Conservation (phyloP, 2,797 vertebrate species). For the Myotis planiceps region DNA sequence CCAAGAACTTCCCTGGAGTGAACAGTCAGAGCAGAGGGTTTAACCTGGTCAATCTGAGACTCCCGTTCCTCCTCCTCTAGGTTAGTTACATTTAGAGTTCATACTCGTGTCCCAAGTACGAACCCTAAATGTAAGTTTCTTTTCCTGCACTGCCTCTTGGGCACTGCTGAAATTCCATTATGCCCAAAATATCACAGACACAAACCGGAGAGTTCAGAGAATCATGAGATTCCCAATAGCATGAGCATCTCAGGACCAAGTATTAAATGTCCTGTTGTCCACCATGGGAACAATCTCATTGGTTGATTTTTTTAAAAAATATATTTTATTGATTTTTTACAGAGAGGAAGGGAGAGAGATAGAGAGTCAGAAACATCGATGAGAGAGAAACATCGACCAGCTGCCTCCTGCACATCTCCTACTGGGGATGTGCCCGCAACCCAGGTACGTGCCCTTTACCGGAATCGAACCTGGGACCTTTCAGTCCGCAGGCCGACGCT, state of each 20-base stretch:
- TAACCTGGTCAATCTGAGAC: neutral
- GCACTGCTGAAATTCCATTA: neutral
- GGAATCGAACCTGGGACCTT: too few species aligned
- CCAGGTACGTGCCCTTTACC: too few species aligned
- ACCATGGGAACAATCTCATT: rapidly evolving
- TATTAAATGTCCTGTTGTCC: neutral
- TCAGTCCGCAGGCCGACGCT: too few species aligned
- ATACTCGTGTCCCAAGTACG: neutral
- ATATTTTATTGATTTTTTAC: too few species aligned
- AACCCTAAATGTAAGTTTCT: neutral
- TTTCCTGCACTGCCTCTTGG: neutral
- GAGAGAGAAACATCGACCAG: too few species aligned
- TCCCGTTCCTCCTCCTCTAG: neutral
- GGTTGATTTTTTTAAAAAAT: too few species aligned
- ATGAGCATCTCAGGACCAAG: neutral
- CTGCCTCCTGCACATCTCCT: too few species aligned
- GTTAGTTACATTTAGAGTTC: neutral
- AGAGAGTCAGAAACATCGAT: too few species aligned
- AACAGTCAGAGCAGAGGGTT: neutral
- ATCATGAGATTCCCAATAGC: neutral
- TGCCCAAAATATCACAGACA: neutral
- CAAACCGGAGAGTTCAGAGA: neutral
- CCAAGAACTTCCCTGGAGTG: neutral
- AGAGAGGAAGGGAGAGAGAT: too few species aligned
- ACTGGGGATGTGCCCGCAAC: too few species aligned